phyloP scores from a whole-genome alignment of 37 sponge, comb jelly and placozoan species.

The Petrosia ficiformis region DNA sequence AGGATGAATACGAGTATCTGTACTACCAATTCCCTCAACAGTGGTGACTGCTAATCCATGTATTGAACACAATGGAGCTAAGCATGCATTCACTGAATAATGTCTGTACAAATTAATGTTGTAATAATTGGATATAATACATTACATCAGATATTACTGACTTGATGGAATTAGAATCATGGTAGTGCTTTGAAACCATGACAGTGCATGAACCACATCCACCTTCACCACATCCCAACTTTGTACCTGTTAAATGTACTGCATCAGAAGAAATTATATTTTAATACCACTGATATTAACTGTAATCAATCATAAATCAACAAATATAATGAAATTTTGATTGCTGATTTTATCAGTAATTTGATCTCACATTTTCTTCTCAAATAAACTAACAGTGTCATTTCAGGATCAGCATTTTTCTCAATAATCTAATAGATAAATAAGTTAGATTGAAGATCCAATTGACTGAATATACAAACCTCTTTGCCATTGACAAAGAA shows the following conservation, averaged over 20 bases:
- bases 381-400: conserved; percentile 74
- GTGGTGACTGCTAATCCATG: conserved; percentile 83
- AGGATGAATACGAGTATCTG: conserved; percentile 60
- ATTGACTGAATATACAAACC: conserved; percentile 18
- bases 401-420: conserved; percentile 69
- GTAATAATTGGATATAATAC: not conserved
- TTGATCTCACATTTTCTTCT: conserved; percentile 51
- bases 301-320: not conserved
- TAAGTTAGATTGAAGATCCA: not conserved
- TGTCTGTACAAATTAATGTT: conserved; percentile 15
- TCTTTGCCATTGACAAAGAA: conserved; percentile 67
- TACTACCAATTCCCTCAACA: conserved; percentile 88
- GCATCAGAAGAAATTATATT: not conserved
- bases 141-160: no score
- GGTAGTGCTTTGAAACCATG: conserved; percentile 73
- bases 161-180: conserved; percentile 19
- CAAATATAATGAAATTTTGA: not conserved
- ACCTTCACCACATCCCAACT: conserved; percentile 89
- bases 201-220: conserved; percentile 95
- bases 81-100: conserved; percentile 75
- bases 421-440: conserved; percentile 28
- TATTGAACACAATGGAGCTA: conserved; percentile 78
- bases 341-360: not conserved
- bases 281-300: not conserved
- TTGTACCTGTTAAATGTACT: conserved; percentile 80